These are phyloP conservation scores for Euproctis similis DNA, from an alignment of 2,888 invertebrate species.

Conservation along the genomic window DNA sequence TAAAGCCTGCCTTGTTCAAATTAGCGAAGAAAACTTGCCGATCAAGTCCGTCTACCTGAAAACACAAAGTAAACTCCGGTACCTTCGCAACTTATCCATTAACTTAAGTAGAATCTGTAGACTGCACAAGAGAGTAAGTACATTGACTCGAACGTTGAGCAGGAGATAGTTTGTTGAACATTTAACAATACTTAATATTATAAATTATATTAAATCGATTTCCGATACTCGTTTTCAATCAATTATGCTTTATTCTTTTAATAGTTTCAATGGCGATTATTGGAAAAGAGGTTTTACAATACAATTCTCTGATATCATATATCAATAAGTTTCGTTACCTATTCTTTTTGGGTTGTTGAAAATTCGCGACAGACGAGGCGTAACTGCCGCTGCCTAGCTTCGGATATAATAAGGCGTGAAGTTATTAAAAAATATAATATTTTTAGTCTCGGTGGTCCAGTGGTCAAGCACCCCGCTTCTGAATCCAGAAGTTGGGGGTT, in stretches of 20 bases:
- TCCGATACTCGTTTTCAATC: conserved; percentile 21
- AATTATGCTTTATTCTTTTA: conserved; percentile 18
- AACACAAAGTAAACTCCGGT: conserved; percentile 73
- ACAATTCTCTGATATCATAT: no score
- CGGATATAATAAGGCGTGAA: no score
- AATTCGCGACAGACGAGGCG: no score
- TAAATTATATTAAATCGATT: conserved; percentile 56
- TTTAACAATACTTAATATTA: conserved; percentile 60
- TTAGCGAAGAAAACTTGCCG: conserved; percentile 72
- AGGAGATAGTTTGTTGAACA: conserved; percentile 56
- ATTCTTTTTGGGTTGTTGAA: no score
- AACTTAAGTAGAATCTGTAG: conserved; percentile 75
- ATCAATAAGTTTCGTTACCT: no score
- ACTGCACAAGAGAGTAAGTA: conserved; percentile 56
- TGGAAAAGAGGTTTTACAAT: no score
- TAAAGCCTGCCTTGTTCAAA: conserved; percentile 69
- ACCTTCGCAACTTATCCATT: conserved; percentile 74
- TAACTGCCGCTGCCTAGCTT: no score
- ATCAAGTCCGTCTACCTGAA: conserved; percentile 73
- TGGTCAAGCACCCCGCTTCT: no score
- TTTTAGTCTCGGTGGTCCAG: no score
- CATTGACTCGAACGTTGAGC: conserved; percentile 45
- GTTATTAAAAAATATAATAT: no score
- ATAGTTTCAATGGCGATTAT: no score
- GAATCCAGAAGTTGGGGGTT: no score